Evolutionary conservation across 2,888 invertebrate genomes (phyloP), one percentile per base, ranked within the genome.

Genomic region (Harmothoe impar): DNA sequence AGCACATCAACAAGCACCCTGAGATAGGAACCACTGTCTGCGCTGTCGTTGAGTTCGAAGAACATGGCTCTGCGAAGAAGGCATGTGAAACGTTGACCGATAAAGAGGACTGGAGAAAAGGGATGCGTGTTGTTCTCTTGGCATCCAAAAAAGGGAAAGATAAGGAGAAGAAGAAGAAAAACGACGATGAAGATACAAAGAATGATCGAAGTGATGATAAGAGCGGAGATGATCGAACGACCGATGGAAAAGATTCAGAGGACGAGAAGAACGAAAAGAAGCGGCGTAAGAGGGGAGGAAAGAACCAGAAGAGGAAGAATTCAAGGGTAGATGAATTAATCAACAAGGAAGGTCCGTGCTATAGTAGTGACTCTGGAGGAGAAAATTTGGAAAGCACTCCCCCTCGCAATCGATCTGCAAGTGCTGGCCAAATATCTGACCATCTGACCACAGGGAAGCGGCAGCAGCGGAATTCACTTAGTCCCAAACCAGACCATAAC

Each of bases 41-140:
- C 98, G 99, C 98, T 25, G 96, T 99, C 93, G 97, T 99, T 68
- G 99, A 99, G 96, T 99, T 98, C 95, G 98, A 98, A 89, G 97
- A 98, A 93, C 98, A 98, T 0, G 98, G 98, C 93, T 97, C 98
- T 23, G 99, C 99, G 0, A 97, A 98, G 93, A 97, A 97, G 91
- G 98, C 99, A 0, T 97, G 97, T 89, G 97, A 97, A 56, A 93
- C 92, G 23, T 93, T 95, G 94, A 93, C 93, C 31, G 93, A 93
- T 85, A 94, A 93, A 78, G 94, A 94, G 29, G 95, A 96, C 91
- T 96, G 96, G 95, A 93, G 95, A 43, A 94, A 93, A 77, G 95
- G 95, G 20, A 93, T 96, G 94, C 91, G 95, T 62, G 96, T 96
- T n/a, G 94, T 95, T 31, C 93, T 95, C 43, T 92, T 95, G 88